Evolutionary conservation across 2,113 vertebrate species (phyloP).

Genomic region (Herpailurus yagouaroundi): DNA sequence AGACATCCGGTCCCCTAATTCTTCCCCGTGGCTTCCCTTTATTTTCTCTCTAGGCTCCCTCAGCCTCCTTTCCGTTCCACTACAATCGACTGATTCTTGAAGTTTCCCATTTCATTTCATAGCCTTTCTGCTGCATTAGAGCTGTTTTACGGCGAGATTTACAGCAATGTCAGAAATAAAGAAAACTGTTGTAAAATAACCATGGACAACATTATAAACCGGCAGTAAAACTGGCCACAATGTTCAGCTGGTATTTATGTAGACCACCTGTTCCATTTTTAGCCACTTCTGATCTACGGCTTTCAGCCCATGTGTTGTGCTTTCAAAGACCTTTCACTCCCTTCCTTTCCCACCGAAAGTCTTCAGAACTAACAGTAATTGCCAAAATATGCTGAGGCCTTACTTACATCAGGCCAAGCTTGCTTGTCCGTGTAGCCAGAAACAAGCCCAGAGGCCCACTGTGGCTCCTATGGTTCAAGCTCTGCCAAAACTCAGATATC

Average conservation of each 20-base stretch:
- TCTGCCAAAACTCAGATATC: background rate
- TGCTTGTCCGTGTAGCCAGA: background rate
- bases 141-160: conserved; percentile 82
- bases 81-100: conserved; percentile 42
- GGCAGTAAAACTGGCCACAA: conserved; percentile 78
- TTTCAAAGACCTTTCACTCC: conserved; percentile 36
- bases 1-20: background rate
- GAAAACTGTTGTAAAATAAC: conserved; percentile 80
- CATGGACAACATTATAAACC: conserved; percentile 75
- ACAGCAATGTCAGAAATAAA: conserved; percentile 73
- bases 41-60: conserved; percentile 15
- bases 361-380: background rate
- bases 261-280: conserved; percentile 79
- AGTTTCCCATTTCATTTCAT: conserved; percentile 49
- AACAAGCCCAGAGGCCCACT: background rate
- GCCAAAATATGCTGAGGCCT: background rate
- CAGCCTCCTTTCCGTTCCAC: background rate
- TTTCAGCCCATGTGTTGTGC: background rate
- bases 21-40: conserved; percentile 48
- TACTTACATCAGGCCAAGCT: too few species aligned
- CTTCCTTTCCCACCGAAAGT: background rate
- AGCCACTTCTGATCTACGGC: conserved; percentile 69
- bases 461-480: background rate
- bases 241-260: conserved; percentile 80
- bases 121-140: conserved; percentile 74